phyloP scores from a whole-genome alignment of 2,113 vertebrate genomes.

The Aythya baeri region DNA sequence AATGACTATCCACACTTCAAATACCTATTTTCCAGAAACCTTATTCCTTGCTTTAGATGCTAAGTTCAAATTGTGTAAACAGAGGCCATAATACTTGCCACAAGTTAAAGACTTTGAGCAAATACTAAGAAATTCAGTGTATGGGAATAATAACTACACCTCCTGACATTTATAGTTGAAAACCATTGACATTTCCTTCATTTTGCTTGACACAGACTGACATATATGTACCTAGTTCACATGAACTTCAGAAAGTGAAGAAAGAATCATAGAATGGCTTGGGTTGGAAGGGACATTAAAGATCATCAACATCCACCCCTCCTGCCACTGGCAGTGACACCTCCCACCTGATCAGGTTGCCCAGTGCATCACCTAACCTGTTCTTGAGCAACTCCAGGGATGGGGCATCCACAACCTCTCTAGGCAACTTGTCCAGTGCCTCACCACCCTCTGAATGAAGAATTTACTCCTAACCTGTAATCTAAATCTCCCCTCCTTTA shows the following conservation, averaged over 20 bases:
- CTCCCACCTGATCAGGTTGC: no score
- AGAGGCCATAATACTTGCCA: fast-evolving
- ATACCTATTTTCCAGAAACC: background rate
- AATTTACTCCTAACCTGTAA: no score
- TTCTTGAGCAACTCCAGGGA: no score
- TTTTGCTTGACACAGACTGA: background rate
- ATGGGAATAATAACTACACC: background rate
- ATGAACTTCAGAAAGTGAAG: background rate
- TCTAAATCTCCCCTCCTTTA: no score
- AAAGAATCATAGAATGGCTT: background rate
- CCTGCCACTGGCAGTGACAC: no score
- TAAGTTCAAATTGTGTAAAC: background rate
- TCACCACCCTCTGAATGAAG: no score
- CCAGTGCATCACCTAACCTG: no score
- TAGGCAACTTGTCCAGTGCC: no score
- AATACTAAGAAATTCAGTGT: background rate
- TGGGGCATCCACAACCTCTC: no score
- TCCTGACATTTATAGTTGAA: background rate
- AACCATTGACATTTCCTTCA: background rate
- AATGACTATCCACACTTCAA: background rate
- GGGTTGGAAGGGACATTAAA: no score
- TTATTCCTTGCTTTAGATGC: background rate
- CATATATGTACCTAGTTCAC: background rate
- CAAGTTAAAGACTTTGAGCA: background rate
- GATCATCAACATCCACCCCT: no score